phyloP scores from a whole-genome alignment of 2,797 vertebrate genomes.

The Linurgus olivaceus region DNA sequence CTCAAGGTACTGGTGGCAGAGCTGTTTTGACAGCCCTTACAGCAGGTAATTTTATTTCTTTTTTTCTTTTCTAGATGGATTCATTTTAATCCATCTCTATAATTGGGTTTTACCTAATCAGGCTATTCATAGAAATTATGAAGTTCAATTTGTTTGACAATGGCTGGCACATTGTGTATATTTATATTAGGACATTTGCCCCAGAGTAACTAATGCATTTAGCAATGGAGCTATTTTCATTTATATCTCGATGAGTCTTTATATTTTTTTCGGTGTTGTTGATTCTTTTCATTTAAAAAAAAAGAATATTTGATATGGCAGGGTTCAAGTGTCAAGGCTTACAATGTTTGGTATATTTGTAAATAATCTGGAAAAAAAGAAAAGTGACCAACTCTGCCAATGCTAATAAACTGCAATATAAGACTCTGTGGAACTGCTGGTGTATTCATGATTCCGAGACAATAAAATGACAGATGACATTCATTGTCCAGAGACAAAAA shows the following conservation, averaged over 20 bases:
- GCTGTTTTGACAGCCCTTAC: not conserved
- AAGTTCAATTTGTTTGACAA: not conserved
- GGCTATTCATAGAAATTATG: not conserved
- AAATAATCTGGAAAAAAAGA: not conserved
- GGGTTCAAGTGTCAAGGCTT: not conserved
- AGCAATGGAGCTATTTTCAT: not conserved
- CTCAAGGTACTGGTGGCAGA: not conserved
- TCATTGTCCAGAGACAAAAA: not conserved
- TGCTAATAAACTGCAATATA: not conserved
- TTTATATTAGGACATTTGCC: not conserved
- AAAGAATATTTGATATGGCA: not conserved
- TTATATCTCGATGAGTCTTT: not conserved
- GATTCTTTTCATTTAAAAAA: not conserved
- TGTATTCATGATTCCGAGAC: not conserved
- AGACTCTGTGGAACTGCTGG: not conserved
- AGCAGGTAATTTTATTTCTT: not conserved
- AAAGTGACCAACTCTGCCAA: not conserved
- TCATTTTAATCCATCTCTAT: not conserved
- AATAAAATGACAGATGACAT: not conserved
- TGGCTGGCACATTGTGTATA: not conserved
- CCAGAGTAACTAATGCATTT: not conserved
- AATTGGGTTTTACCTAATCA: not conserved
- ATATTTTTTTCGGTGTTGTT: not conserved
- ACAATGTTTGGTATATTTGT: not conserved
- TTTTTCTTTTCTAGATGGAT: not conserved